phyloP scores from a whole-genome alignment of 2,888 invertebrate genomes.

The Ligdia adustata region DNA sequence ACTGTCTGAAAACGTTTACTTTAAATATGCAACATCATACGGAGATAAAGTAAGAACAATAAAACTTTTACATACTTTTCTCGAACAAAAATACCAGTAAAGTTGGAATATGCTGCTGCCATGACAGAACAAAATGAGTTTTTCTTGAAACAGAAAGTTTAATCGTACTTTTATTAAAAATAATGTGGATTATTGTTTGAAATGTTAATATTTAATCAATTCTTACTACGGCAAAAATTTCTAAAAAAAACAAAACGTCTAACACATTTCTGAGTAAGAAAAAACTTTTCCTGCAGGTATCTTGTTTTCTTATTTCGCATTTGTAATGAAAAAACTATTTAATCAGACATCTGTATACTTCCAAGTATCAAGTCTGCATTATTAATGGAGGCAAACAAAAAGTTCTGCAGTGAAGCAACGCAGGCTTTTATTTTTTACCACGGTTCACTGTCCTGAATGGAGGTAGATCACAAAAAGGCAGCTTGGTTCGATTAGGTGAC shows the following conservation, averaged over 20 bases:
- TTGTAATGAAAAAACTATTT: constrained; percentile 18
- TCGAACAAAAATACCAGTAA: not conserved
- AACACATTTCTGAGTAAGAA: too few relatives aligned
- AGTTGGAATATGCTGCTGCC: not conserved
- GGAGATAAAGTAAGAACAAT: not conserved
- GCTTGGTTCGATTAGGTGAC: too few relatives aligned
- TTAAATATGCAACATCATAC: not conserved
- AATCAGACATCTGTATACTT: constrained; percentile 19
- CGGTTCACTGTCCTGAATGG: constrained; percentile 25
- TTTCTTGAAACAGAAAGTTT: too few relatives aligned
- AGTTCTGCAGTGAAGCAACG: constrained; percentile 33
- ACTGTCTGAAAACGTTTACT: not conserved
- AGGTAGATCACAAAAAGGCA: constrained; percentile 2
- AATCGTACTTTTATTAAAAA: too few relatives aligned
- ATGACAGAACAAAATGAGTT: constrained; percentile 9
- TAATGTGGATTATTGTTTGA: too few relatives aligned
- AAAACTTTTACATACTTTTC: not conserved
- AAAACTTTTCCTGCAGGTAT: too few relatives aligned
- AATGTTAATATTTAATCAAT: too few relatives aligned
- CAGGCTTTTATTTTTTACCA: constrained; percentile 6
- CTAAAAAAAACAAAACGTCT: too few relatives aligned
- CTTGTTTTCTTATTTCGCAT: too few relatives aligned
- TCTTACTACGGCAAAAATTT: too few relatives aligned
- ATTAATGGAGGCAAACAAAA: constrained; percentile 37
- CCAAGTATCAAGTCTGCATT: constrained; percentile 28